phyloP scores from a whole-genome alignment of 2,888 invertebrate genomes.

The Chymomyza procnemis region DNA sequence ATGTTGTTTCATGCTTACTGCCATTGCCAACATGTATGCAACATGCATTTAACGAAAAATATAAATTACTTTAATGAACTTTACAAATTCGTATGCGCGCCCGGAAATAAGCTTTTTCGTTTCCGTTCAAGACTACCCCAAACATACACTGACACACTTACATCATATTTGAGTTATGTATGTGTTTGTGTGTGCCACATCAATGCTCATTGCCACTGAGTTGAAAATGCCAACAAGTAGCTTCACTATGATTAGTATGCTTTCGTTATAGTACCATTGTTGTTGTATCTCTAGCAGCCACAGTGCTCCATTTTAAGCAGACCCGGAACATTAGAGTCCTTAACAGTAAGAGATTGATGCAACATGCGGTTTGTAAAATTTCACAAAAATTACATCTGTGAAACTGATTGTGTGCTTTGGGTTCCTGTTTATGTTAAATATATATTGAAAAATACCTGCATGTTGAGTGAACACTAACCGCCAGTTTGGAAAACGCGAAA shows the following conservation, averaged over 20 bases:
- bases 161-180: slow-evolving; percentile 40
- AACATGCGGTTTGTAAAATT: slow-evolving; percentile 56
- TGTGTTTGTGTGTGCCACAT: slow-evolving; percentile 14
- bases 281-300: background rate
- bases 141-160: slow-evolving; percentile 18
- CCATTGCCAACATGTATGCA: slow-evolving; percentile 44
- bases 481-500: no score
- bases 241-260: slow-evolving; percentile 62
- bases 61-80: slow-evolving; percentile 73
- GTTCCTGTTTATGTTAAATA: no score
- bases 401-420: slow-evolving; percentile 4
- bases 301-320: background rate
- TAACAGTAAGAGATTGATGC: slow-evolving; percentile 47
- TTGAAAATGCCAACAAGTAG: background rate
- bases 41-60: slow-evolving; percentile 65
- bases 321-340: background rate
- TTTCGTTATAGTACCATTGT: slow-evolving; percentile 42
- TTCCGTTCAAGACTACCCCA: slow-evolving; percentile 43
- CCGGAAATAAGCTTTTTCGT: slow-evolving; percentile 70
- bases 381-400: slow-evolving; percentile 19
- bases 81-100: slow-evolving; percentile 68
- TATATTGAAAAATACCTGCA: background rate
- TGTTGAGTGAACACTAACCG: background rate
- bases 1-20: slow-evolving; percentile 37
- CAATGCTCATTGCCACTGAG: slow-evolving; percentile 28